Conservation (phyloP, 2,113 vertebrate genomes). For the Pseudorectes ferrugineus region DNA sequence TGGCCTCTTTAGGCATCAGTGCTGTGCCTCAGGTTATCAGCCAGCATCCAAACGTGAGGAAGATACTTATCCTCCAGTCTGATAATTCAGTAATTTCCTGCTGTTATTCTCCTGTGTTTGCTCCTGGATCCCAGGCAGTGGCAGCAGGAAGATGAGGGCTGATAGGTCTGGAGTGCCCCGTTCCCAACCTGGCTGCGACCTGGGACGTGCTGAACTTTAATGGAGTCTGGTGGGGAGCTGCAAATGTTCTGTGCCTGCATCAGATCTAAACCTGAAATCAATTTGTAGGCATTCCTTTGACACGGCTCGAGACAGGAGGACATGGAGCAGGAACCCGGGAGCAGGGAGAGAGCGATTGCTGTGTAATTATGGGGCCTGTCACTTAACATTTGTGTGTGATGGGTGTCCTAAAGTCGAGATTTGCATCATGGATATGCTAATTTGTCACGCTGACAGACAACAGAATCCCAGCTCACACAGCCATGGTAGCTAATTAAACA, state of each 20-base stretch:
- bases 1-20: neutral
- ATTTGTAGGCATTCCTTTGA: neutral
- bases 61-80: neutral
- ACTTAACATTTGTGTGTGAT: neutral
- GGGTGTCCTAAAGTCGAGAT: neutral
- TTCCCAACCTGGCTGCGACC: neutral
- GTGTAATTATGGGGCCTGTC: neutral
- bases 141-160: neutral
- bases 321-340: neutral
- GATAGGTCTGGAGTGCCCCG: neutral
- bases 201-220: accelerated
- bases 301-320: neutral
- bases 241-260: neutral
- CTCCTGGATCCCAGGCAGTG: neutral
- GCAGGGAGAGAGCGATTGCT: neutral
- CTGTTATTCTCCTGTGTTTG: neutral
- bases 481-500: slow-evolving; percentile 3
- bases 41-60: neutral
- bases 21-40: neutral
- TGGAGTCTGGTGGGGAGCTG: neutral
- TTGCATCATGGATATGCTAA: neutral
- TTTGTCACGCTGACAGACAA: slow-evolving; percentile 8
- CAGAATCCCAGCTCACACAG: neutral
- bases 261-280: neutral
- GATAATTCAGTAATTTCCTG: neutral